Evolutionary conservation across 2,113 vertebrate genomes (phyloP).

Genomic region (Calonectris borealis): DNA sequence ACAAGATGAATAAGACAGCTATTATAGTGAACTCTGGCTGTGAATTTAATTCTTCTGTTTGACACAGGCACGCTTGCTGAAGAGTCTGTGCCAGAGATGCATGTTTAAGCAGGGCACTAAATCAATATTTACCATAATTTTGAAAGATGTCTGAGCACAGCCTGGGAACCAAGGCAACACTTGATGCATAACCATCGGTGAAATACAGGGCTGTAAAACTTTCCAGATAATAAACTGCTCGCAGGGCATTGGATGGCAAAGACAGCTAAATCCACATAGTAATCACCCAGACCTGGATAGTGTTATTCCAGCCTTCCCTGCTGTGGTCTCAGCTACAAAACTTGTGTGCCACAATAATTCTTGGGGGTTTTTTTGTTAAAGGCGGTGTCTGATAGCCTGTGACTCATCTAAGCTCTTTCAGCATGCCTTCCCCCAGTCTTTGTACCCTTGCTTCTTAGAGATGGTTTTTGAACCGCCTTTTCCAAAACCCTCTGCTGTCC

Average conservation of each 20-base stretch:
- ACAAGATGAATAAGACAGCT: neutral
- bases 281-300: neutral
- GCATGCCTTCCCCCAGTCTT: neutral
- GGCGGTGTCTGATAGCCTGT: neutral
- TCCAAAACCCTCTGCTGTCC: neutral
- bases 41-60: constrained; percentile 28
- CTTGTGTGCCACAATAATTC: neutral
- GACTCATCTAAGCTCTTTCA: neutral
- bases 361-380: neutral
- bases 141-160: neutral
- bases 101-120: constrained; percentile 8
- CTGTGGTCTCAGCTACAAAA: neutral
- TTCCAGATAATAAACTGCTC: neutral
- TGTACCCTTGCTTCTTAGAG: neutral
- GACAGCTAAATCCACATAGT: neutral
- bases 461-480: neutral
- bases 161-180: neutral
- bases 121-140: constrained; percentile 33
- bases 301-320: neutral
- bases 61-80: neutral
- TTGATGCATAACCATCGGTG: neutral
- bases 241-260: neutral
- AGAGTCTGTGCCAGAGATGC: neutral
- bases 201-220: neutral
- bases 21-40: constrained; percentile 5